Evolutionary conservation across 1,140 invertebrate genomes (phyloP), one percentile per base, ranked within the genome.

Genomic region (Thrips palmi): DNA sequence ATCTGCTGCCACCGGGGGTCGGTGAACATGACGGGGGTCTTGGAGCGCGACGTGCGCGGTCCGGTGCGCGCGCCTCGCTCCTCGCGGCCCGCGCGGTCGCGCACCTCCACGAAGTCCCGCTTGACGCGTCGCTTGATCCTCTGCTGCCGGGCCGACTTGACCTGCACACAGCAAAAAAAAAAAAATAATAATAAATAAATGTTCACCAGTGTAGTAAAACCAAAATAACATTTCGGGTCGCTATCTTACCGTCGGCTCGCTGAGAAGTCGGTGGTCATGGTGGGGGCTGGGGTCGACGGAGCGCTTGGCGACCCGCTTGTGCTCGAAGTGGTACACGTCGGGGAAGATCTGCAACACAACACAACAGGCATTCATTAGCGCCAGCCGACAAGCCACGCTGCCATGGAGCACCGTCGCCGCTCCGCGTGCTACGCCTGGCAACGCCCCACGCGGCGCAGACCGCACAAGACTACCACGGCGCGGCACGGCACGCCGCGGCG

Each of bases 1-100:
- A 88, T 88, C 40, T 73, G 71, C 15, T 72, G 65, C 84, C 84
- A 91, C 57, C 75, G 74, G 21, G 77, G 77, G 58, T 89, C 86
- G 52, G 81, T 77, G 38, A 83, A 63, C 35, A 63, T 53, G 40
- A 68, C 52, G n/a, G n/a, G n/a, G n/a, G n/a, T n/a, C n/a, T n/a
- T n/a, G n/a, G n/a, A n/a, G n/a, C n/a, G 43, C 62, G 59, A 42
- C 22, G 44, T 37, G 30, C 55, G 48, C 32, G 53, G 47, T 32
- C 45, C 39, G 18, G 49, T 50, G 32, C 38, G 31, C 35, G 3
- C 51, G 45, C 36, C 55, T 45, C 18, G n/a, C n/a, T n/a, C n/a
- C n/a, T n/a, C n/a, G n/a, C n/a, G 45, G 47, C 56, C 27, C 45
- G 59, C 46, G 38, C 49, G 48, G 25, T 49, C 49, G 49, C 51